Percentiles rank a stretch among this genome's conserved stretches.
Conservation (phyloP, 1,140 invertebrate genomes). For the Nasonia longicornis region DNA sequence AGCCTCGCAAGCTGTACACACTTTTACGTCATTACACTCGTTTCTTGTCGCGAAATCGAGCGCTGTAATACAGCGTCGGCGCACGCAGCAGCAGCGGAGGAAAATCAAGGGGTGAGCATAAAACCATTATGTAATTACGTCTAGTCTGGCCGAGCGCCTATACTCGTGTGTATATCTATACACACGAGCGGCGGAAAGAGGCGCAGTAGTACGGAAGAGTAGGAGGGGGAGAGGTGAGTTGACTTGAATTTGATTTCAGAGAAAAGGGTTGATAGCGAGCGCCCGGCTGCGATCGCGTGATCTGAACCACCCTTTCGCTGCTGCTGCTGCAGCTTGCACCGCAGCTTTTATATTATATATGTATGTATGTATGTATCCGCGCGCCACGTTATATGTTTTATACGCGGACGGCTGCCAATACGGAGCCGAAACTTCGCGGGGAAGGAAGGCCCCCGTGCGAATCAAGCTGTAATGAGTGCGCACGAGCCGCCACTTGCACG, state of each 20-base stretch:
- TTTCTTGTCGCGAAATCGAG: not conserved
- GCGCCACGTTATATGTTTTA: too few relatives aligned
- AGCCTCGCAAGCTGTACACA: not conserved
- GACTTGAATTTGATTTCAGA: constrained; percentile 65
- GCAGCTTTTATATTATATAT: not conserved
- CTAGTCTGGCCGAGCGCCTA: constrained; percentile 52
- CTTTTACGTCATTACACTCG: not conserved
- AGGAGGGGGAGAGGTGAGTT: constrained; percentile 21
- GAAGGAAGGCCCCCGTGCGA: constrained; percentile 42
- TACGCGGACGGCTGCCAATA: constrained; percentile 27
- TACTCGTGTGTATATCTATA: too few relatives aligned
- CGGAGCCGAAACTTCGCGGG: constrained; percentile 21
- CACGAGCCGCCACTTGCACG: constrained; percentile 10
- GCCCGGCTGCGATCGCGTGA: constrained; percentile 60
- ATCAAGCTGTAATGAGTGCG: constrained; percentile 45
- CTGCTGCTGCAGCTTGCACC: constrained; percentile 38
- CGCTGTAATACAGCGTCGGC: not conserved
- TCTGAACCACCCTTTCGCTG: constrained; percentile 57
- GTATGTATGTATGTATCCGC: not conserved
- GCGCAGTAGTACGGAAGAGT: constrained; percentile 34
- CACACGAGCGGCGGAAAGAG: constrained; percentile 25
- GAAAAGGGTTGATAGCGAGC: constrained; percentile 64
- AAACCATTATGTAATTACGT: constrained; percentile 62
- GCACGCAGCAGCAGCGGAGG: not conserved
- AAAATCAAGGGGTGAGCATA: constrained; percentile 49